phyloP scores from a whole-genome alignment of 2,888 invertebrate species.

The Eudasyphora cyanicolor region DNA sequence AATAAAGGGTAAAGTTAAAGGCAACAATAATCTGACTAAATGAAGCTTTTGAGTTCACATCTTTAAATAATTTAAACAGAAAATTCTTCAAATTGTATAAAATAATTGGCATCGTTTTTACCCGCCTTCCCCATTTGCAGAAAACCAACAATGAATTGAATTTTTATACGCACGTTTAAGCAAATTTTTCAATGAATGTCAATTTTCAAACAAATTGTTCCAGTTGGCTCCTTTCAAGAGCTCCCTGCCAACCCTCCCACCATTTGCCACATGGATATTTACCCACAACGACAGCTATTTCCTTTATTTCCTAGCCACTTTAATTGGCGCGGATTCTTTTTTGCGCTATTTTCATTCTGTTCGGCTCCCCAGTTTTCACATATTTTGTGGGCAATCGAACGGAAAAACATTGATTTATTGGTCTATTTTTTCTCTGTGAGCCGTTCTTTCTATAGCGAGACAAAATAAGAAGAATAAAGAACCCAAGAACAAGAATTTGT shows the following conservation, averaged over 20 bases:
- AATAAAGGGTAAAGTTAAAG: not conserved
- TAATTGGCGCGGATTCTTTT: not conserved
- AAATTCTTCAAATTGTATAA: constrained; percentile 3
- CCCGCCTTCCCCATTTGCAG: not conserved
- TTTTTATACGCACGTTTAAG: constrained; percentile 40
- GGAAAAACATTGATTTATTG: constrained; percentile 56
- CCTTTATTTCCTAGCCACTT: constrained; percentile 4
- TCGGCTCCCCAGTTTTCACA: constrained; percentile 5
- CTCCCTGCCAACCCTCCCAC: not conserved
- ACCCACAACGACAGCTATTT: not conserved
- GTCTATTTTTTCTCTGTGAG: too few species aligned
- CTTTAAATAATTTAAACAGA: too few species aligned
- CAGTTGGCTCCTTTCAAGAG: constrained; percentile 9
- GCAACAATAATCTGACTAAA: too few species aligned
- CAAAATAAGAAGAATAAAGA: not conserved
- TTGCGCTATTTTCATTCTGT: not conserved
- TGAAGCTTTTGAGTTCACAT: too few species aligned
- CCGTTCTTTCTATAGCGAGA: not conserved
- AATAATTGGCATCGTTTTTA: not conserved
- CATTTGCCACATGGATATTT: not conserved
- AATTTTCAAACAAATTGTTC: constrained; percentile 53
- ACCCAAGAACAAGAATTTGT: not conserved
- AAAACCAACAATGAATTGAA: constrained; percentile 42
- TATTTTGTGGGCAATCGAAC: constrained; percentile 42
- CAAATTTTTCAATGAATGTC: constrained; percentile 47